Conservation (phyloP, 2,113 vertebrate genomes). For the Nannospalax galili region DNA sequence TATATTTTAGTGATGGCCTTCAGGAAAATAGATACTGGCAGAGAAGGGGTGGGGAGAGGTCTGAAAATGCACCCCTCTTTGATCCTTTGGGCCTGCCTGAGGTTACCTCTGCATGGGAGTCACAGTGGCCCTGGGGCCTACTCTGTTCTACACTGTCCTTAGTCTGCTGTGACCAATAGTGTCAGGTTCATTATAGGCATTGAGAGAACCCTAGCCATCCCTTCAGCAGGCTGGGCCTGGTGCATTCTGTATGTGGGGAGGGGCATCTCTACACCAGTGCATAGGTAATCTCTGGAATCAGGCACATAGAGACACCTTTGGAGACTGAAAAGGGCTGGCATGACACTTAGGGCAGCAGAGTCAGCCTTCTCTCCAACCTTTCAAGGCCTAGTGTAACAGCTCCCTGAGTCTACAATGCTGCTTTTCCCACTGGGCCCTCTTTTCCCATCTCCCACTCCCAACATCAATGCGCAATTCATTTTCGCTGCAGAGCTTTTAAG, state of each 20-base stretch:
- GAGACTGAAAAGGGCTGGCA: not conserved
- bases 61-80: not conserved
- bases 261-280: not conserved
- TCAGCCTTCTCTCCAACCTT: not conserved
- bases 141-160: not conserved
- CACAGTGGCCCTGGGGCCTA: fast-evolving
- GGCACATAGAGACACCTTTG: not conserved
- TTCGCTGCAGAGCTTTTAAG: not conserved
- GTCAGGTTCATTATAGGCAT: not conserved
- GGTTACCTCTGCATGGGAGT: too few species aligned
- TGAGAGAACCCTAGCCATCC: not conserved
- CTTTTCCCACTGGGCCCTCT: not conserved
- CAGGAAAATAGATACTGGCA: not conserved
- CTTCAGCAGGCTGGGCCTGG: not conserved
- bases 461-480: not conserved
- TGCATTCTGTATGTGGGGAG: not conserved
- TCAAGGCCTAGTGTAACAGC: not conserved
- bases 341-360: not conserved
- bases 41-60: not conserved
- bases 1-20: not conserved
- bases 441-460: not conserved
- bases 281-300: too few species aligned
- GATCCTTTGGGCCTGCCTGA: too few species aligned
- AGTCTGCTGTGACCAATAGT: fast-evolving
- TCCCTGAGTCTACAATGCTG: not conserved